Conservation (phyloP, 2,888 invertebrate genomes). For the Rhyacophila evoluta region DNA sequence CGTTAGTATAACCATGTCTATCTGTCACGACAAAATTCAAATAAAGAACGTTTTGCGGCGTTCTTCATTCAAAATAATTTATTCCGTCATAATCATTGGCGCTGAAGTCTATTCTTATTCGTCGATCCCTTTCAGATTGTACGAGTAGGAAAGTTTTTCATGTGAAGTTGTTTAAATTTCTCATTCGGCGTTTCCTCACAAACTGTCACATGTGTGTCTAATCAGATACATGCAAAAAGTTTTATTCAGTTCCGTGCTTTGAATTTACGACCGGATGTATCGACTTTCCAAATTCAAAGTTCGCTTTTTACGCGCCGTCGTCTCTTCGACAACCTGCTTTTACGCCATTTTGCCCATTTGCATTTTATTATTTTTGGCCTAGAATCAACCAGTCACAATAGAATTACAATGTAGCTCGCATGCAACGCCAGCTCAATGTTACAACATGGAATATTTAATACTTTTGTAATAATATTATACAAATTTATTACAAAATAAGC, state of each 20-base stretch:
- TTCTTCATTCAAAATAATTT: neutral
- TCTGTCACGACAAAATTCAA: too few relatives aligned
- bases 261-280: constrained; percentile 22
- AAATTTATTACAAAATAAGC: too few relatives aligned
- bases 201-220: constrained; percentile 7
- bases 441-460: neutral
- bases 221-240: constrained; percentile 20
- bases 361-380: constrained; percentile 51
- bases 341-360: constrained; percentile 45
- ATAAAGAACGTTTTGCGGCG: too few relatives aligned
- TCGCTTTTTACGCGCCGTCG: constrained; percentile 46
- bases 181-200: neutral
- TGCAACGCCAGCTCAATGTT: neutral
- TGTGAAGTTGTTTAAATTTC: constrained; percentile 13
- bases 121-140: neutral
- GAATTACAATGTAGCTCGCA: constrained; percentile 27
- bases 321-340: constrained; percentile 23
- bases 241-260: constrained; percentile 16
- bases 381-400: constrained; percentile 26
- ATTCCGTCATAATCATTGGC: neutral
- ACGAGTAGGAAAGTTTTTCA: neutral
- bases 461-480: too few relatives aligned
- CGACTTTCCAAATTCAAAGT: constrained; percentile 41
- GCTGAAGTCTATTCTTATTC: neutral
- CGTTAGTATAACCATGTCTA: too few relatives aligned